Evolutionary conservation across 2,888 invertebrate genomes (phyloP).

Genomic region (Drosophila meridiana): DNA sequence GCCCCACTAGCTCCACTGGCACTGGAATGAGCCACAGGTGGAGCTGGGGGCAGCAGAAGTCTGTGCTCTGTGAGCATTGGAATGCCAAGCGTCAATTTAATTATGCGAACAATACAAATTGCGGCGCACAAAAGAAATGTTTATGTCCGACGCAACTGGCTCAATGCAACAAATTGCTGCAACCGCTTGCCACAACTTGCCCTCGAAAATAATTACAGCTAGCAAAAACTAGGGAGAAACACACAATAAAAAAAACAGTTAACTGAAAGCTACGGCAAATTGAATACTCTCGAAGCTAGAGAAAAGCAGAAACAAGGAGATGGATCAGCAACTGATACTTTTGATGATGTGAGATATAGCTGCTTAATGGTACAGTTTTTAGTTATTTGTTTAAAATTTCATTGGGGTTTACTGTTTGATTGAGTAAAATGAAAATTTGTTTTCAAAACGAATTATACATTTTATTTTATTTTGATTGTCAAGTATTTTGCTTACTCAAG

Average conservation of each 20-base stretch:
- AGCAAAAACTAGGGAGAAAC: not conserved
- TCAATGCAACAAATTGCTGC: slow-evolving; percentile 66
- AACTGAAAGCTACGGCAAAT: not conserved
- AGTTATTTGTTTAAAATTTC: too few species aligned
- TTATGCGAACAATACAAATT: slow-evolving; percentile 81
- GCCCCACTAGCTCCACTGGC: slow-evolving; percentile 4
- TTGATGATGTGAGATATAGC: not conserved
- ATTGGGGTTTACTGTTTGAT: too few species aligned
- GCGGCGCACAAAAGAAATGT: slow-evolving; percentile 70
- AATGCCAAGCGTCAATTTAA: slow-evolving; percentile 80
- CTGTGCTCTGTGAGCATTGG: slow-evolving; percentile 36
- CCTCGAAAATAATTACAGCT: slow-evolving; percentile 37
- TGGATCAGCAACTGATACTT: too few species aligned
- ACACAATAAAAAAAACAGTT: slow-evolving; percentile 5
- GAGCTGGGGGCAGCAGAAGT: not conserved
- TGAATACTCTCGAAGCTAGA: slow-evolving; percentile 8
- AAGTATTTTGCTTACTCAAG: too few species aligned
- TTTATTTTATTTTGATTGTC: too few species aligned
- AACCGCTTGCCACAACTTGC: slow-evolving; percentile 26
- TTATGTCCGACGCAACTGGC: slow-evolving; percentile 61
- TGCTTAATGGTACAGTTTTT: not conserved
- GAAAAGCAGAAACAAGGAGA: too few species aligned
- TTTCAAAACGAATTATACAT: too few species aligned
- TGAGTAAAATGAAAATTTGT: too few species aligned
- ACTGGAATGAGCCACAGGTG: slow-evolving; percentile 16